These are phyloP conservation scores for Caenorhabditis brenneri DNA, from an alignment of 1,140 invertebrate genomes.

Conservation along the genomic window DNA sequence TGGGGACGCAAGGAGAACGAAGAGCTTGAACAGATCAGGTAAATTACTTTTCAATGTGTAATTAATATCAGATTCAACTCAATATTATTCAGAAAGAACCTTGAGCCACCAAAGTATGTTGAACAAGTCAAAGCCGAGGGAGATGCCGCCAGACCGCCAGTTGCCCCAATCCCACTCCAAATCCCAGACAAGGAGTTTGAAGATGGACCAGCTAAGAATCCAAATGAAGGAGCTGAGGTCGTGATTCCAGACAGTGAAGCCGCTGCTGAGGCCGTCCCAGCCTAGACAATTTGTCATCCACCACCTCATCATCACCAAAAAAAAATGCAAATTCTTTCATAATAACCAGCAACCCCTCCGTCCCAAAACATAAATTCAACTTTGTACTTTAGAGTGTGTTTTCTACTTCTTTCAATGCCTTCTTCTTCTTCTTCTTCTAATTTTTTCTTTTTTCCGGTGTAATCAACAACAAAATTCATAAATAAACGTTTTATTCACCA, in stretches of 20 bases:
- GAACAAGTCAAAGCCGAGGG: conserved; percentile 65
- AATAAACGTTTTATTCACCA: conserved; percentile 24
- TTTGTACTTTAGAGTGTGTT: conserved; percentile 27
- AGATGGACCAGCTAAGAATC: conserved; percentile 31
- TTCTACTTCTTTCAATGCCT: too few species aligned
- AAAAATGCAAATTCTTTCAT: conserved; percentile 19
- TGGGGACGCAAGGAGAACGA: conserved; percentile 67
- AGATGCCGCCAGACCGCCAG: conserved; percentile 73
- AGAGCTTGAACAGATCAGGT: conserved; percentile 61
- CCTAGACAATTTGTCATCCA: neutral
- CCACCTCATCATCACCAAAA: neutral
- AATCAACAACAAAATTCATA: neutral
- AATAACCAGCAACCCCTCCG: neutral
- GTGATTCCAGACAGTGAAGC: conserved; percentile 46
- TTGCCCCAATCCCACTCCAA: conserved; percentile 53
- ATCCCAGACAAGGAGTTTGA: conserved; percentile 55
- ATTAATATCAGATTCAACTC: neutral
- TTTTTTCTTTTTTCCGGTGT: neutral
- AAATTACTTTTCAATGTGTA: too few species aligned
- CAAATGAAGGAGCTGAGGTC: conserved; percentile 32
- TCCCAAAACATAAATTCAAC: too few species aligned
- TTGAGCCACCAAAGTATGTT: conserved; percentile 67
- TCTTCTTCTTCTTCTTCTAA: too few species aligned
- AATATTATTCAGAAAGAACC: conserved; percentile 59
- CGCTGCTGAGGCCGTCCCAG: conserved; percentile 24